Evolutionary conservation across 2,888 invertebrate species (phyloP), one percentile per base, ranked within the genome.

Genomic region (Ophion costatus): DNA sequence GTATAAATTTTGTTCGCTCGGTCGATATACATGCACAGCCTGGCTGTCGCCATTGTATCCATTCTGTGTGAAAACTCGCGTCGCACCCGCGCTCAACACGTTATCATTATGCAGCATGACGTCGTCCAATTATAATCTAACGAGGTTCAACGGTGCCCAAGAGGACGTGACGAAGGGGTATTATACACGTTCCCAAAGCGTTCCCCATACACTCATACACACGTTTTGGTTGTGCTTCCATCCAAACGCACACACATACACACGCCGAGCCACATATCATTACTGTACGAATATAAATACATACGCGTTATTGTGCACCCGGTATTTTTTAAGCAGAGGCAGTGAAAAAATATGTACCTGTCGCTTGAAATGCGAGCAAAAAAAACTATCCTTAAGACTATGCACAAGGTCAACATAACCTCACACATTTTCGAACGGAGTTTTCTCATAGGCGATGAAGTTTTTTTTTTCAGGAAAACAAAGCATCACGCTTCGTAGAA

Each of bases 91-190:
- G 85, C 80, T 80, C 80, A 76, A 83, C 74, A 69, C 77, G 80
- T 88, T 84, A 85, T 87, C 86, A 88, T 88, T 88, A 88, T 87
- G 87, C 85, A 82, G 86, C 75, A 87, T 88, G 87, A 88, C 85
- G 86, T 85, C 80, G 88, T 86, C 84, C 88, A 88, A 87, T 88
- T 87, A 87, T 86, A 84, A 85, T 88, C 85, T 87, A 87, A 87
- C 88, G 88, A 88, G 88, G 84, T 87, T 87, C 88, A 80, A 84
- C 87, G 83, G 86, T 85, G 80, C 82, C 85, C 87, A 86, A 86
- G 85, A 87, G 87, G 85, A 88, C 87, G 84, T 87, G 88, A 88
- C 88, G 87, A 88, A 88, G 88, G 88, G 85, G 80, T 88, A 88
- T 87, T 87, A 81, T 83, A 80, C 80, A 81, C 80, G 83, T 85